A percentile compares a stretch with the other conserved stretches of the same genome.
Evolutionary conservation across 2,888 invertebrate species (phyloP).

Genomic region (Dynastes grantii): DNA sequence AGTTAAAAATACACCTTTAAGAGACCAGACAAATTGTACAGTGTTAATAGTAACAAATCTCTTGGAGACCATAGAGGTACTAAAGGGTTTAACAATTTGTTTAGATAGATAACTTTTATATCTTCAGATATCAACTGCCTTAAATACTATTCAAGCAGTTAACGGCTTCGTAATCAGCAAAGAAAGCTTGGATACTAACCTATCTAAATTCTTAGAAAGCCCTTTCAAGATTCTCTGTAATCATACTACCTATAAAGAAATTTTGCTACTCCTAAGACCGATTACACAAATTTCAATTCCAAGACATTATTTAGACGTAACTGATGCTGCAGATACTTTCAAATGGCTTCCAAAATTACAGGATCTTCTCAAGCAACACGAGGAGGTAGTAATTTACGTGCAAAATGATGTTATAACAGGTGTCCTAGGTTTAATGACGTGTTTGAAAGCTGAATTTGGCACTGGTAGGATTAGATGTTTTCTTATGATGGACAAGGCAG

Average conservation of each 20-base stretch:
- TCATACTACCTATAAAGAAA: slow-evolving; percentile 34
- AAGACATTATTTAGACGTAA: neutral
- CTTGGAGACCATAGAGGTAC: slow-evolving; percentile 10
- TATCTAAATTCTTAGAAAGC: neutral
- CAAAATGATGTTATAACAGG: slow-evolving; percentile 83
- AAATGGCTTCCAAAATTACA: slow-evolving; percentile 32
- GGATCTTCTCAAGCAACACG: slow-evolving; percentile 58
- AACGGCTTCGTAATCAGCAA: slow-evolving; percentile 46
- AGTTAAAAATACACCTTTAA: no score
- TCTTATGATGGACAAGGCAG: slow-evolving; percentile 75
- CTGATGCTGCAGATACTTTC: slow-evolving; percentile 4
- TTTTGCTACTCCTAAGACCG: slow-evolving; percentile 40
- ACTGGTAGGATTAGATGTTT: slow-evolving; percentile 74
- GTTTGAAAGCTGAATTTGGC: slow-evolving; percentile 83
- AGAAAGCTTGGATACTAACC: slow-evolving; percentile 31
- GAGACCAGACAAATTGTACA: slow-evolving; percentile 48
- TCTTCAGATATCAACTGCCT: neutral
- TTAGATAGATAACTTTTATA: no score
- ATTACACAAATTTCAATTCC: neutral
- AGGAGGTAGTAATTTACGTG: slow-evolving; percentile 74
- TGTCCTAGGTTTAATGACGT: slow-evolving; percentile 89
- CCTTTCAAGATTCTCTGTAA: slow-evolving; percentile 8
- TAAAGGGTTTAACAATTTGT: no score
- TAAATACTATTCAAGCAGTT: neutral
- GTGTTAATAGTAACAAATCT: slow-evolving; percentile 57